phyloP scores from a whole-genome alignment of 2,113 vertebrate genomes.

The Rhadina sibilatrix region DNA sequence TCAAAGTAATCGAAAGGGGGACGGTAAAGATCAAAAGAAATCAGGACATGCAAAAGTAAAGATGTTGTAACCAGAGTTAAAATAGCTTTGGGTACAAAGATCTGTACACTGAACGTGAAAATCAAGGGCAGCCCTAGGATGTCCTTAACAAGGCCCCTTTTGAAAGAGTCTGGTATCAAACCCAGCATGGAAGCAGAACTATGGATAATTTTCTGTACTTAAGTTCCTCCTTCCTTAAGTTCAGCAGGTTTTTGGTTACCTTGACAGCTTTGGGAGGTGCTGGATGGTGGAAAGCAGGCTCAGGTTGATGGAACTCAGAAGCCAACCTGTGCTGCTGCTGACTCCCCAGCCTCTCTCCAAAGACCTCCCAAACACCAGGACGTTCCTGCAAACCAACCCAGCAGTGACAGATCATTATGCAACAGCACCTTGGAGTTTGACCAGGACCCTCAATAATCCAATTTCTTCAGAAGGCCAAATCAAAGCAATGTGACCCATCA shows the following conservation, averaged over 20 bases:
- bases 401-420: fast-evolving
- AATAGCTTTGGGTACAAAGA: background rate
- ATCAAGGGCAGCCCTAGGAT: background rate
- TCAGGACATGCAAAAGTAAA: background rate
- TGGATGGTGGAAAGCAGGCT: background rate
- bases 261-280: background rate
- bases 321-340: background rate
- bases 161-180: background rate
- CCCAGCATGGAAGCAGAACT: fast-evolving
- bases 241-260: background rate
- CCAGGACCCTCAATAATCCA: background rate
- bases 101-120: background rate
- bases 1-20: background rate
- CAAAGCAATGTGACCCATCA: fast-evolving
- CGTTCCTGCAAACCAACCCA: background rate
- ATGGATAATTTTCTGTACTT: background rate
- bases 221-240: background rate
- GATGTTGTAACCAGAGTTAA: background rate
- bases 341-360: background rate
- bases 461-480: background rate
- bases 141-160: background rate
- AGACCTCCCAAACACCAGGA: background rate
- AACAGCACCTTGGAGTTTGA: background rate
- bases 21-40: background rate
- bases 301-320: background rate